Evolutionary conservation across 2,797 vertebrate genomes (phyloP), one percentile per base, ranked within the genome.

Genomic region (Cuniculus paca): DNA sequence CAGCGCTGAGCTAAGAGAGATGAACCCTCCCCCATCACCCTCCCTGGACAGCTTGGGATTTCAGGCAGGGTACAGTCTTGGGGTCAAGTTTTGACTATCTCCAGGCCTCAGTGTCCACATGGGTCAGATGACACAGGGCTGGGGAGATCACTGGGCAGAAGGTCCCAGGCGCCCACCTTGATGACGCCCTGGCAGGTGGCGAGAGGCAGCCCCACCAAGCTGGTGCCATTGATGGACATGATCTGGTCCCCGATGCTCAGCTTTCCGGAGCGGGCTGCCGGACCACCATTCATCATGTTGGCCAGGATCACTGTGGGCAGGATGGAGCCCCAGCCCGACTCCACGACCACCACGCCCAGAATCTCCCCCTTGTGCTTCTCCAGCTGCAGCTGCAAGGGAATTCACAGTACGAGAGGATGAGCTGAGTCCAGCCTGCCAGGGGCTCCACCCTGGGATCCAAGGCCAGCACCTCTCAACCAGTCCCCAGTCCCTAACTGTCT

Each of bases 181-280:
- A 99, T 99, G 98, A 99, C 99, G 96, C 99, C 99, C 99, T 99
- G 99, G 98, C 99, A 99, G 92, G 99, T 99, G 98, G 99, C 99
- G 11, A 99, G 99, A 1, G 99, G 99, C 95, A 99, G 99, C 93
- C 99, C 99, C 98, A 99, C 99, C 84, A 99, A 99, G 98, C 99
- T 99, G 98, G 99, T 99, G 96, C 99, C 99, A 74, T 99, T 99
- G 98, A 99, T 99, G 97, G 99, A 99, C 99, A 99, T 99, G 98
- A 99, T 99, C 98, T 99, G 99, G 98, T 99, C 99, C 50, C 99
- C 99, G 58, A 99, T 99, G 99, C 99, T 99, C 94, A 99, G 99
- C 98, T 99, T 99, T 94, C 99, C 99, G 0, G 99, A 99, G 90
- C 99, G 99, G 34, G 99, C 99, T 0, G 99, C 99, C 0, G 99